phyloP scores from a whole-genome alignment of 2,888 invertebrate species.

The Chloroclysta siterata region DNA sequence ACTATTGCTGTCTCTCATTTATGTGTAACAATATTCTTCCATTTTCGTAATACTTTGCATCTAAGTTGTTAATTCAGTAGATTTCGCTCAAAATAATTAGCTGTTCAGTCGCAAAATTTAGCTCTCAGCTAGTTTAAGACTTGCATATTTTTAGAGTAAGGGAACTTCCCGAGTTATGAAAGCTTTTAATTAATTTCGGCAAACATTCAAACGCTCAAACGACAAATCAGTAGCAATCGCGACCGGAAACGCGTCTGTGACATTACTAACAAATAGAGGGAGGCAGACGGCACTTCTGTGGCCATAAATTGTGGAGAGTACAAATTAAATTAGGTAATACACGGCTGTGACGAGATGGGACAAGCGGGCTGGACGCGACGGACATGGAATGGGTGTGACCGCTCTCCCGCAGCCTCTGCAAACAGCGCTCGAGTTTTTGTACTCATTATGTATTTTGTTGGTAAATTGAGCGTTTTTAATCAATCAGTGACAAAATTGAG shows the following conservation, averaged over 20 bases:
- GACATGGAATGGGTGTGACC: conserved; percentile 82
- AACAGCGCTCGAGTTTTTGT: conserved; percentile 36
- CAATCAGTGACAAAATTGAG: conserved; percentile 26
- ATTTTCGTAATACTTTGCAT: background rate
- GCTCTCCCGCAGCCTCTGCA: conserved; percentile 43
- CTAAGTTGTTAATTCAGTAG: too few species aligned
- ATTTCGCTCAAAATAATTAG: too few species aligned
- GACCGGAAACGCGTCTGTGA: conserved; percentile 39
- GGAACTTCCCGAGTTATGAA: background rate
- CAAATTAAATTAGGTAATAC: conserved; percentile 85
- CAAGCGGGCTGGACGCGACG: conserved; percentile 68
- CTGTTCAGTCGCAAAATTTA: too few species aligned
- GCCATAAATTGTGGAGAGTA: conserved; percentile 80
- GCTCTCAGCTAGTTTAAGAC: too few species aligned
- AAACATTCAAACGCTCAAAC: conserved; percentile 23
- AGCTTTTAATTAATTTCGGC: conserved; percentile 1
- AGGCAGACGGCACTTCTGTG: conserved; percentile 72
- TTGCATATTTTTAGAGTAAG: too few species aligned
- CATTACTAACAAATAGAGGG: conserved; percentile 65
- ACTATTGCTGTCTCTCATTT: background rate
- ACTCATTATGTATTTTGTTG: conserved; percentile 35
- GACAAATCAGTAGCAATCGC: conserved; percentile 35
- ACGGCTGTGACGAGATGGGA: conserved; percentile 78
- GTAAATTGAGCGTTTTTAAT: conserved; percentile 31
- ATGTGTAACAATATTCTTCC: background rate